Evolutionary conservation across 1,140 invertebrate species (phyloP), one percentile per base, ranked within the genome.

Genomic region (Leptopilina clavipes): DNA sequence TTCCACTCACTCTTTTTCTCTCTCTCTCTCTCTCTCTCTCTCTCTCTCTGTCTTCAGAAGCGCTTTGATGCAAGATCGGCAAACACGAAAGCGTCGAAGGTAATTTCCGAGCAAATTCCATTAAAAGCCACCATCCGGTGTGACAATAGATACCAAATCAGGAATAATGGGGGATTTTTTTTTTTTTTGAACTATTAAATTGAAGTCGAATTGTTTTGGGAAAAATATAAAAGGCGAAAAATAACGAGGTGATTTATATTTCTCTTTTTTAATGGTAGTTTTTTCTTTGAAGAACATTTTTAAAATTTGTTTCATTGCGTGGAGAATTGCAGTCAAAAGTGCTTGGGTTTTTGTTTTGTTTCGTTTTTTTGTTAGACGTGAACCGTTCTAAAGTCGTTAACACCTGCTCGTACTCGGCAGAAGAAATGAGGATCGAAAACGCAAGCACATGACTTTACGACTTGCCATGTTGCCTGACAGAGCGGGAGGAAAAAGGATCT

Each of bases 401-500:
- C 59, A 65, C 59, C 59, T 65, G 59, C 14, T 65, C 59, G 25
- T 31, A 31, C 22, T 37, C 3, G 18, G 52, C 17, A 31, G 22
- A 65, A 65, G 59, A 22, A 65, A 65, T 14, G 25, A 65, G 59
- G 14, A 65, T 65, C 25, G 19, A 37, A 52, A 52, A 52, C 48
- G 59, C 11, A 37, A 65, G 59, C 59, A 31, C 59, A 65, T 14
- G 25, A 22, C 59, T 65, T 65, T 65, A 65, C 59, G 59, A 65
- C 59, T 65, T 65, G 59, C 25, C 59, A 31, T 31, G 59, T 31
- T 37, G 59, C 59, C 59, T 65, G 70, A 40, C 37, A 71, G 18
- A 31, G 22, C 31, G 43, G 48, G 72, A 77, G 73, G 75, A 77
- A 79, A 79, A 75, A 81, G 77, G 76, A 80, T 80, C 79, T 81